These are phyloP conservation scores for Sciaenops ocellatus DNA, from an alignment of 2,797 vertebrate genomes.

Conservation along the genomic window DNA sequence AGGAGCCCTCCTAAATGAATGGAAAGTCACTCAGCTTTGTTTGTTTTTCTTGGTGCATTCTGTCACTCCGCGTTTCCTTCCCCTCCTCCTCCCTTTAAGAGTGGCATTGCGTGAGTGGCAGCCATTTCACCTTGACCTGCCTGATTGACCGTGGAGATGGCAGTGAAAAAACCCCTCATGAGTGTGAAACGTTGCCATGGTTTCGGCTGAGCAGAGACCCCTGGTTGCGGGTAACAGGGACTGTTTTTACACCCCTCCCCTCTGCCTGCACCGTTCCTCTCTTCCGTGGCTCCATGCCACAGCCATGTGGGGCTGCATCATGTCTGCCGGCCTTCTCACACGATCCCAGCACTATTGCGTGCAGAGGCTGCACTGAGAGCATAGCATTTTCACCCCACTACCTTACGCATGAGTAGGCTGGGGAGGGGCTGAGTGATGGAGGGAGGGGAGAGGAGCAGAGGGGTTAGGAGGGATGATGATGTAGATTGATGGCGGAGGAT, in stretches of 20 bases:
- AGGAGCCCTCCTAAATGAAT: constrained; percentile 46
- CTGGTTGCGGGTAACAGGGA: constrained; percentile 40
- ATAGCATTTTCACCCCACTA: constrained; percentile 75
- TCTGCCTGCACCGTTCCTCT: constrained; percentile 27
- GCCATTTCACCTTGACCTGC: constrained; percentile 77
- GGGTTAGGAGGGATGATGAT: constrained; percentile 32
- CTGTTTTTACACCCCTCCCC: constrained; percentile 45
- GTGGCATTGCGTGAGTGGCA: constrained; percentile 71
- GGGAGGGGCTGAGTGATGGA: constrained; percentile 72
- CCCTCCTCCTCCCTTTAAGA: constrained; percentile 33
- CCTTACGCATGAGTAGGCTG: constrained; percentile 81
- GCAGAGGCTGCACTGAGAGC: constrained; percentile 77
- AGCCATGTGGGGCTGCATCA: constrained; percentile 67
- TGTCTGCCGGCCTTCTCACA: constrained; percentile 75
- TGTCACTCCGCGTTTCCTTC: constrained; percentile 48
- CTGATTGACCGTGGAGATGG: constrained; percentile 70
- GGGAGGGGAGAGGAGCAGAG: constrained; percentile 29
- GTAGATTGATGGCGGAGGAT: constrained; percentile 60
- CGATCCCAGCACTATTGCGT: constrained; percentile 78
- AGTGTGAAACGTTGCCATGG: constrained; percentile 77
- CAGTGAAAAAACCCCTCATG: constrained; percentile 67
- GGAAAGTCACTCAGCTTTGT: constrained; percentile 69
- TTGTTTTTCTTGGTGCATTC: constrained; percentile 66
- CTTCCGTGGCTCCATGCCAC: constrained; percentile 60
- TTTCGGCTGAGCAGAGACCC: constrained; percentile 71